Base-by-base conservation (phyloP, 2,888 invertebrate species). In the Hydriomena furcata region DNA sequence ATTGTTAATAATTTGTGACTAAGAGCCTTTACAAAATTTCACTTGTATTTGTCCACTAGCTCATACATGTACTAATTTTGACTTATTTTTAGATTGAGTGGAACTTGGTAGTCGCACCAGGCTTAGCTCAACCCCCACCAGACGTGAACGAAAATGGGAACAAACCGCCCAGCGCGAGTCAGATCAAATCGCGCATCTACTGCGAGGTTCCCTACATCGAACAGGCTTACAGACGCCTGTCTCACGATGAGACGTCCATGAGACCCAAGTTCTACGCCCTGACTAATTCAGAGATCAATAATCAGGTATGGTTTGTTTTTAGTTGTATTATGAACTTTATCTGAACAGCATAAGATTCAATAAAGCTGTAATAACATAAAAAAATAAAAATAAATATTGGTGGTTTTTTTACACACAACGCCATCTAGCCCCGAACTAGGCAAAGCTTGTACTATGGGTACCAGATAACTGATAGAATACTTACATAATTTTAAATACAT, bases 211-310 rank as follows among this genome's bases (percentile, higher is more conserved):
- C 89, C 0, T 71, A 73, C 63, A 84, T 91, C 7, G 91, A 91
- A 52, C 76, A 79, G 47, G 84, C 87, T 1, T 91, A 90, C 61
- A 66, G 89, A 5, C 66, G 82, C 0, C 69, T 85, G 23, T 79
- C 87, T 7, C 87, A 85, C 44, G 93, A 93, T 42, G 94, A 93
- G 56, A 92, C 92, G 30, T 93, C 93, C 0, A 95, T 98, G 93
- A 94, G 96, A 55, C 98, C 98, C 0, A 94, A 96, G 67, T 98
- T 98, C 85, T 99, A 98, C 79, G 95, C 97, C 12, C 89, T 99
- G 17, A 95, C 97, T 7, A 94, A 94, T 43, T 89, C 95, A 4
- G 97, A 97, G 52, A 84, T 91, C 43, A 92, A 93, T 63, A 92
- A 92, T 65, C 91, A 91, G 78, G 92, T 91, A 64, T 34, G 12